Base-by-base conservation (phyloP, 2,797 vertebrate genomes). In the Muraenolepis orangiensis region DNA sequence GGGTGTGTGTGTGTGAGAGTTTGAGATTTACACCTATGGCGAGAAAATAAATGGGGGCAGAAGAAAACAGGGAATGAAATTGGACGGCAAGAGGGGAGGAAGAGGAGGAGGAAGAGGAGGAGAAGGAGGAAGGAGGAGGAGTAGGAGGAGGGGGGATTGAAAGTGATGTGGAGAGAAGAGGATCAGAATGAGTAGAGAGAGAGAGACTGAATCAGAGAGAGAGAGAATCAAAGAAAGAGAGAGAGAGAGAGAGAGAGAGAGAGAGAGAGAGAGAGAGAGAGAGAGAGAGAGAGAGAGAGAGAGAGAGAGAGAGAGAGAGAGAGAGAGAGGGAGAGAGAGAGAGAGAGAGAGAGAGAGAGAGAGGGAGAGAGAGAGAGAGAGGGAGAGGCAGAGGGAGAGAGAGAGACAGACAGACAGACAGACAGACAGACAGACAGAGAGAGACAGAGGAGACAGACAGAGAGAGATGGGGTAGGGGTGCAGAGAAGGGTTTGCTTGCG, bases 11-110 rank as follows among this genome's bases (percentile, higher is more conserved):
- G 66, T 57, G 73, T 16, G 66, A 14, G 68, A 57, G 31, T 28
- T 51, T 34, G 42, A 70, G 78, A 84, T 83, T 84, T 83, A 83
- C 78, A 86, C 80, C 80, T 77, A 66, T 76, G 76, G 79, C 75
- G 70, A 77, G 75, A 40, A 73, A 73, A 72, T 74, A 78, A 80
- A 68, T 51, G 75, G 67, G 32, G 32, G 34, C n/a, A 34, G 32
- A 18, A 79, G 78, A 70, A 64, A 74, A 68, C 67, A 26, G 71
- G 29, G 66, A 69, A 28, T 71, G 69, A 77, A 88, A 87, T 80
- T 84, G 78, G 81, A 81, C 66, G 73, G 72, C 18, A 76, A 77
- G 82, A 31, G 31, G 75, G 76, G 75, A 66, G 51, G 46, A 75
- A 76, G 78, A 82, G 66, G 29, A 76, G 76, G 74, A 66, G 42